phyloP scores from a whole-genome alignment of 1,140 invertebrate species.

The Archivesica marissinica region DNA sequence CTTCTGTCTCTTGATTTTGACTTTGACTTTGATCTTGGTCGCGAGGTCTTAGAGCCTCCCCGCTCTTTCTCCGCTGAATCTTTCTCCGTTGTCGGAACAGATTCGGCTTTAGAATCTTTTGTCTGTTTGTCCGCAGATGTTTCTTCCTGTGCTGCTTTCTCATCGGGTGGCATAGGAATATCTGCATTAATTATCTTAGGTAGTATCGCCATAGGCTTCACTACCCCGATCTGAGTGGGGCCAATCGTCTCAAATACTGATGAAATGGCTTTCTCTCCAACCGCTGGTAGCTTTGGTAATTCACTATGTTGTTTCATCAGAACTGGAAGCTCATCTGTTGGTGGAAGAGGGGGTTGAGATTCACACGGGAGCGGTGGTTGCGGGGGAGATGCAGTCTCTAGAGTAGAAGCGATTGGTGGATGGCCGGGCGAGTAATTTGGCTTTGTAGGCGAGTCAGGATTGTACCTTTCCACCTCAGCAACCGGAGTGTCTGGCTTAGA shows the following conservation, averaged over 20 bases:
- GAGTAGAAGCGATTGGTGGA: background rate
- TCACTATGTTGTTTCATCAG: too few species aligned
- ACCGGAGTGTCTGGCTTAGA: background rate
- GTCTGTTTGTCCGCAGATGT: background rate
- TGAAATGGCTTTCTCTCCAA: conserved; percentile 2
- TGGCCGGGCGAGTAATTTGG: background rate
- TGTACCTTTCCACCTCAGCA: conserved; percentile 34
- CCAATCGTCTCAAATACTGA: conserved; percentile 49
- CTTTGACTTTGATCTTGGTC: conserved; percentile 35
- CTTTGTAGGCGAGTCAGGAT: conserved; percentile 43
- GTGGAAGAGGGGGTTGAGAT: background rate
- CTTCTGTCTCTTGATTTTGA: conserved; percentile 38
- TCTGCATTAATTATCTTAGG: conserved; percentile 57
- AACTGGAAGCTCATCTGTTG: background rate
- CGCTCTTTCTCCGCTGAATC: conserved; percentile 3
- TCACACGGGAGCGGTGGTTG: background rate
- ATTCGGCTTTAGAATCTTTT: conserved; percentile 8
- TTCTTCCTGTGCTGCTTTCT: conserved; percentile 5
- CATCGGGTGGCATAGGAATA: conserved; percentile 21
- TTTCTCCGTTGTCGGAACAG: conserved; percentile 3
- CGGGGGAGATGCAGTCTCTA: background rate
- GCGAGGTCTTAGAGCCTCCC: background rate
- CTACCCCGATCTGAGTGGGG: conserved; percentile 30
- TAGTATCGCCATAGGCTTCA: conserved; percentile 49
- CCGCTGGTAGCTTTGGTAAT: background rate